phyloP scores from a whole-genome alignment of 1,140 invertebrate genomes.

The Neodiprion virginianus region DNA sequence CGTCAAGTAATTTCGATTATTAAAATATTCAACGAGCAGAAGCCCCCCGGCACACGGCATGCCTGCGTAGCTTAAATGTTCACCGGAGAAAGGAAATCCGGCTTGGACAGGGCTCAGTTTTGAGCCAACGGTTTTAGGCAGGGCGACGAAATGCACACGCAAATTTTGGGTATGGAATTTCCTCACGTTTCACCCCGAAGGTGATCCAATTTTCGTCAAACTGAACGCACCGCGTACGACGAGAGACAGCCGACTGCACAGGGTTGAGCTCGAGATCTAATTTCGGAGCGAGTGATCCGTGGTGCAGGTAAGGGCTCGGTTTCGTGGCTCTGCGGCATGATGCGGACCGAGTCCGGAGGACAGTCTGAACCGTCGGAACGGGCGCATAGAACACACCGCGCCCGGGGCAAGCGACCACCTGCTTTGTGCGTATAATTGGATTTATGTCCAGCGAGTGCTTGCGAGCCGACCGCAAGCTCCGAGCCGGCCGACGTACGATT shows the following conservation, averaged over 20 bases:
- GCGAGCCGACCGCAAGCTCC: neutral
- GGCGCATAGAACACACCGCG: neutral
- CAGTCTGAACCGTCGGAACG: neutral
- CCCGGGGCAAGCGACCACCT: slow-evolving; percentile 21
- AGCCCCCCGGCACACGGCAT: neutral
- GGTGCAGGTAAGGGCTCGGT: too few species aligned
- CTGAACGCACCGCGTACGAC: too few species aligned
- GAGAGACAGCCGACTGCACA: too few species aligned
- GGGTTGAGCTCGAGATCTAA: too few species aligned
- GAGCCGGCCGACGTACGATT: neutral
- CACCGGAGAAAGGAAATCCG: neutral
- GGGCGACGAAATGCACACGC: too few species aligned
- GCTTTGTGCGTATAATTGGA: slow-evolving; percentile 52
- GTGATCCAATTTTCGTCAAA: too few species aligned
- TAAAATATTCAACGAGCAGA: neutral
- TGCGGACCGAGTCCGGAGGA: neutral
- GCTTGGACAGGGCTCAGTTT: too few species aligned
- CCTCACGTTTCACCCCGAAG: too few species aligned
- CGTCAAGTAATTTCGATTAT: neutral
- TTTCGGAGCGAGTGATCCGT: too few species aligned
- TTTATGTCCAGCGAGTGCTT: slow-evolving; percentile 40
- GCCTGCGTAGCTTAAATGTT: neutral
- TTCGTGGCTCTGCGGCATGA: too few species aligned
- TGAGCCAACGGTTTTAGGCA: too few species aligned
- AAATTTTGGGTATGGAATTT: too few species aligned